Evolutionary conservation across 2,797 vertebrate species (phyloP).

Genomic region (Apogon talboti): DNA sequence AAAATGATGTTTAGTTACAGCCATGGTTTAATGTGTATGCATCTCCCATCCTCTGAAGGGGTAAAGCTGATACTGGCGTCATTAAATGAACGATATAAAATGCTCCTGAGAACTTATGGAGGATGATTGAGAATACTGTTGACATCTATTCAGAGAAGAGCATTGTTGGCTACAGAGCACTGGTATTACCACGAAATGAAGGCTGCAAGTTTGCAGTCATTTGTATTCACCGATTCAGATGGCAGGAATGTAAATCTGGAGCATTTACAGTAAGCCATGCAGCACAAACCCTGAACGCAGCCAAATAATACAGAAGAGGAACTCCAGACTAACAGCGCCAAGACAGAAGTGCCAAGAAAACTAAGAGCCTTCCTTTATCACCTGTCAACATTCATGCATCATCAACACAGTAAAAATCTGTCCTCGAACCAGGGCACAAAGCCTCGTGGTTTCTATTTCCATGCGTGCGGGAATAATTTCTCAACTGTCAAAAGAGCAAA

Average conservation of each 20-base stretch:
- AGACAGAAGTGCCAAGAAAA: slow-evolving; percentile 38
- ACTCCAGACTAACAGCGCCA: slow-evolving; percentile 29
- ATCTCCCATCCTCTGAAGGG: neutral
- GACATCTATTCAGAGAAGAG: slow-evolving; percentile 15
- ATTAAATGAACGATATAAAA: slow-evolving; percentile 49
- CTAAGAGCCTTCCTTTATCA: slow-evolving; percentile 56
- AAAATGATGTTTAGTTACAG: too few relatives aligned
- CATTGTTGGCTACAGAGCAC: slow-evolving; percentile 15
- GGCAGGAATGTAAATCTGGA: slow-evolving; percentile 27
- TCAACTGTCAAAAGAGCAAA: slow-evolving; percentile 48
- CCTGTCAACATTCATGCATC: slow-evolving; percentile 62
- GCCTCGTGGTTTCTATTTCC: slow-evolving; percentile 34
- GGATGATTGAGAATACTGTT: slow-evolving; percentile 26
- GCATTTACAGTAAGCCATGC: slow-evolving; percentile 35
- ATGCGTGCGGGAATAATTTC: slow-evolving; percentile 38
- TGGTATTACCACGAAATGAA: slow-evolving; percentile 3
- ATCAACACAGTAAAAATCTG: slow-evolving; percentile 35
- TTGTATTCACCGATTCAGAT: slow-evolving; percentile 10
- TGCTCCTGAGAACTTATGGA: slow-evolving; percentile 34
- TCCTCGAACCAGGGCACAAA: slow-evolving; percentile 26
- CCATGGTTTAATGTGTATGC: too few relatives aligned
- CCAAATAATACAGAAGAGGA: slow-evolving; percentile 41
- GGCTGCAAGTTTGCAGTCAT: slow-evolving; percentile 16
- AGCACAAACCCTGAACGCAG: slow-evolving; percentile 31
- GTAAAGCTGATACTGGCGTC: slow-evolving; percentile 33